Base-by-base conservation (phyloP, 2,113 vertebrate species). In the Chamaetylas fuelleborni region DNA sequence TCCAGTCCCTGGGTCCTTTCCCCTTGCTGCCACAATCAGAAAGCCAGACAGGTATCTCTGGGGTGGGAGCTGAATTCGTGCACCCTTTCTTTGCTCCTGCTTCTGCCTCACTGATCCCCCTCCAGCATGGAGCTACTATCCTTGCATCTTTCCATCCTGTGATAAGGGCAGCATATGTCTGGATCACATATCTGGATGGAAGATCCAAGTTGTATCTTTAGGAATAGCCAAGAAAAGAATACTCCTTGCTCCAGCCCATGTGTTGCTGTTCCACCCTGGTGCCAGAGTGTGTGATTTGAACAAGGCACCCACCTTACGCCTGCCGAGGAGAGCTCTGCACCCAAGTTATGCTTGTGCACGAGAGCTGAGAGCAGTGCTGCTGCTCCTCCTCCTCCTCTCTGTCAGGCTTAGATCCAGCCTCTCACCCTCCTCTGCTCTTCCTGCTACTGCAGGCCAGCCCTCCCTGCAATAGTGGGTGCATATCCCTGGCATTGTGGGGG, bases 91-190 rank as follows among this genome's bases (percentile, higher is more conserved):
- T 72, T 73, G 17, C 47, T 94, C 53, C 82, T 82, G 29, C 57
- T 79, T 61, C 53, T 64, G 62, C 80, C 71, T 94, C 0, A 2
- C 67, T 50, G 76, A 43, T 85, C 48, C 40, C 45, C 12, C 47
- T 90, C 64, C 86, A 78, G 76, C 91, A 60, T 0, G 5, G 14
- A 80, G 58, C 51, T 57, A 23, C 82, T 80, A 85, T 51, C 62
- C 54, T 2, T 76, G 71, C 64, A 31, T 77, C 73, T 94, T 88
- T 53, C 71, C 66, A 43, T 80, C 28, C 92, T 70, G 81, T 69
- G 88, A 50, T 73, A 95, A 94, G 90, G 90, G 88, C 81, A 80
- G 58, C 92, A 91, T 82, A 93, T 96, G 87, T 93, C 92, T 93
- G 91, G 73, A 95, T 92, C 93, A 58, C 74, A 53, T 94, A 62